Percentiles rank a stretch among this genome's conserved stretches.
Evolutionary conservation across 2,113 vertebrate genomes (phyloP).

Genomic region (Aegithalos caudatus): DNA sequence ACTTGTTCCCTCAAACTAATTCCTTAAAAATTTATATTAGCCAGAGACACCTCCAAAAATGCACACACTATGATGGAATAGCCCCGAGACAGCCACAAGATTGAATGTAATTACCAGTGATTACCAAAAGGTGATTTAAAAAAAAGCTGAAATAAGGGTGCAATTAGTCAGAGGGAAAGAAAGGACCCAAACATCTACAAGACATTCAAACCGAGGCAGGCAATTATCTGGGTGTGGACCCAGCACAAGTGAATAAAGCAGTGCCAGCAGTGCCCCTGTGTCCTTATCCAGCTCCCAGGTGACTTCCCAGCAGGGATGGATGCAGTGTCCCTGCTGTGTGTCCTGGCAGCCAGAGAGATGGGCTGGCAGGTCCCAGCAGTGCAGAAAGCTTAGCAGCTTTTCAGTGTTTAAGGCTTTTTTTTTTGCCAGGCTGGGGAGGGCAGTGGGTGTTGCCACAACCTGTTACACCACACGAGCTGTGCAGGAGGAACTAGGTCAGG

Average conservation of each 20-base stretch:
- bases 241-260: neutral
- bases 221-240: conserved; percentile 2
- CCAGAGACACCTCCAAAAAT: neutral
- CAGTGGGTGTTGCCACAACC: neutral
- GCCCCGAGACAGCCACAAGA: conserved; percentile 4
- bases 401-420: neutral
- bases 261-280: accelerated
- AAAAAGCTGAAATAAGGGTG: neutral
- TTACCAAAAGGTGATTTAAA: neutral
- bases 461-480: neutral
- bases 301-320: neutral
- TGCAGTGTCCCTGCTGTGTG: accelerated
- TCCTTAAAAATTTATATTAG: neutral
- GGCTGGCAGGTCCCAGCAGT: neutral
- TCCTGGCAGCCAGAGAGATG: neutral
- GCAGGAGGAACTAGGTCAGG: conserved; percentile 56
- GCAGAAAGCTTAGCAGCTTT: neutral
- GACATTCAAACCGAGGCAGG: neutral
- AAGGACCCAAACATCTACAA: neutral
- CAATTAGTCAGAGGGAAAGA: conserved; percentile 28
- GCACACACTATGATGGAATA: neutral
- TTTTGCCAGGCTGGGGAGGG: neutral
- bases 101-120: neutral
- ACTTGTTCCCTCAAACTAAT: neutral
- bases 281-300: accelerated